A percentile compares a stretch with the other conserved stretches of the same genome.
Conservation (phyloP, 2,888 invertebrate species). For the Oithona nana region DNA sequence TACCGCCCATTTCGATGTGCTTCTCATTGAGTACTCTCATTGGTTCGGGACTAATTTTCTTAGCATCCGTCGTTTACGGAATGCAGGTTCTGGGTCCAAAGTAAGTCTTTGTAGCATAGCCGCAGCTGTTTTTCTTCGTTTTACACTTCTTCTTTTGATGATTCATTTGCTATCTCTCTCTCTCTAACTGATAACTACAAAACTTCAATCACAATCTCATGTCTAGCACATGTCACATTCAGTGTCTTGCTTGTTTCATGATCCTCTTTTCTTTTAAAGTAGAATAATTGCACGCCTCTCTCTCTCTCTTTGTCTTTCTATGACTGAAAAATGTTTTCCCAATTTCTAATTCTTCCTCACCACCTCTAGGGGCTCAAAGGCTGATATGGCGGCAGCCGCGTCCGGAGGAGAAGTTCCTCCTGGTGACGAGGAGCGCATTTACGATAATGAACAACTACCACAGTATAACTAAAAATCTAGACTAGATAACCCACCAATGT, state of each 20-base stretch:
- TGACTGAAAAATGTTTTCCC: background rate
- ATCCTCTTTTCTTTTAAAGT: too few species aligned
- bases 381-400: background rate
- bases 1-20: conserved; percentile 61
- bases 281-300: too few species aligned
- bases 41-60: conserved; percentile 71
- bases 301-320: background rate
- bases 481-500: too few species aligned
- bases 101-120: conserved; percentile 49
- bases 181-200: too few species aligned
- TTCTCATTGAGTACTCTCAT: conserved; percentile 53
- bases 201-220: too few species aligned
- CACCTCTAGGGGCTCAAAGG: background rate
- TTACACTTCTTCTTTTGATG: background rate
- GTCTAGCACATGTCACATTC: too few species aligned
- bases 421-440: background rate
- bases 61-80: conserved; percentile 71
- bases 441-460: background rate
- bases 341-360: background rate
- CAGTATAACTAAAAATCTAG: too few species aligned
- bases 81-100: conserved; percentile 88
- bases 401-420: background rate
- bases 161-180: background rate
- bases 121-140: too few species aligned
- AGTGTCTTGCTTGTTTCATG: too few species aligned